Percentiles rank a stretch among this genome's conserved stretches.
phyloP scores from a whole-genome alignment of 2,797 vertebrate genomes.

The Lepilemur ruficaudatus region DNA sequence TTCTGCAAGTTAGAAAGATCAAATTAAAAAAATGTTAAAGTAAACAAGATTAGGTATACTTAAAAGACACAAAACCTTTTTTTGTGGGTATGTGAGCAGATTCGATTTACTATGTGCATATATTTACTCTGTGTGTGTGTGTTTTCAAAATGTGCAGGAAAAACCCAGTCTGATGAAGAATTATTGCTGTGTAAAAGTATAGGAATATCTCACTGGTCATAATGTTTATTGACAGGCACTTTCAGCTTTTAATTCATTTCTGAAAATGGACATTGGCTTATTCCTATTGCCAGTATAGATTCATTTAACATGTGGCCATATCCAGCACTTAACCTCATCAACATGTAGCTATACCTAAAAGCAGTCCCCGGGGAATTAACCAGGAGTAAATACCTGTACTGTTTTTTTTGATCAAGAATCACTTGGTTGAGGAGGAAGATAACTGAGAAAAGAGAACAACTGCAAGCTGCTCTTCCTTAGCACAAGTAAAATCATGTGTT shows the following conservation, averaged over 20 bases:
- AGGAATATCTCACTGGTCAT: conserved; percentile 82
- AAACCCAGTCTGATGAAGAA: conserved; percentile 49
- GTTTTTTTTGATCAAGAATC: conserved; percentile 48
- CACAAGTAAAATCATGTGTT: background rate
- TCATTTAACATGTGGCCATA: conserved; percentile 56
- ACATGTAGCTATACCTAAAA: conserved; percentile 65
- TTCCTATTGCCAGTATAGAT: conserved; percentile 64
- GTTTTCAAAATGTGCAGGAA: conserved; percentile 15
- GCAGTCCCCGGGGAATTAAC: conserved; percentile 65
- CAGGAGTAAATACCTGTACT: conserved; percentile 69
- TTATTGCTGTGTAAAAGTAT: conserved; percentile 87
- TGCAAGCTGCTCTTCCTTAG: conserved; percentile 19
- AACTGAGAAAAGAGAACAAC: conserved; percentile 66
- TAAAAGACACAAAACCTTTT: conserved; percentile 14
- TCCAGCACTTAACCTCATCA: conserved; percentile 52
- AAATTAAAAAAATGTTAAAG: conserved; percentile 15
- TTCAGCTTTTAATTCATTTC: conserved; percentile 83
- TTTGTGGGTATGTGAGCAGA: background rate
- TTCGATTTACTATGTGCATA: conserved; percentile 27
- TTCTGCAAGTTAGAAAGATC: background rate
- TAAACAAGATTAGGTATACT: conserved; percentile 18
- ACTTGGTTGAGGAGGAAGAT: conserved; percentile 61
- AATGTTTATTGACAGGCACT: conserved; percentile 85
- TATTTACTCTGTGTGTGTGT: background rate
- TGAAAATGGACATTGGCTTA: conserved; percentile 75